Percentiles rank a stretch among this genome's conserved stretches.
These are phyloP conservation scores for Barnardius zonarius DNA, from an alignment of 2,113 vertebrate species.

Conservation along the genomic window DNA sequence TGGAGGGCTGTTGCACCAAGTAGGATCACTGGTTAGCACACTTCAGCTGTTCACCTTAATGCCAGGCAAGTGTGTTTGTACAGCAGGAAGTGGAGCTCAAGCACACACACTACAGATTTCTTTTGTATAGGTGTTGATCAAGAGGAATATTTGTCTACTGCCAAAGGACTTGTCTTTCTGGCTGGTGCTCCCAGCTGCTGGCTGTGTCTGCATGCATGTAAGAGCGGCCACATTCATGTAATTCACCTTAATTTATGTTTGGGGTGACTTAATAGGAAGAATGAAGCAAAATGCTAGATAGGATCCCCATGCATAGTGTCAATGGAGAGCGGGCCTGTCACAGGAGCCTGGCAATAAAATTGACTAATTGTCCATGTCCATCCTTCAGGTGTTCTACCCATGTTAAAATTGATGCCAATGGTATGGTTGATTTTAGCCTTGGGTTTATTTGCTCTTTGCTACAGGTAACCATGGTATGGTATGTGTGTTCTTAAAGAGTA, in stretches of 20 bases:
- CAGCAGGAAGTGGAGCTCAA: background rate
- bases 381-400: background rate
- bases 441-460: conserved; percentile 17
- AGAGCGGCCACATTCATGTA: background rate
- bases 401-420: background rate
- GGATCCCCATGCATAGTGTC: background rate
- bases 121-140: background rate
- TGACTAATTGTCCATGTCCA: background rate
- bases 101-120: background rate
- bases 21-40: background rate
- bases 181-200: background rate
- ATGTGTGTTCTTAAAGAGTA: background rate
- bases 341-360: background rate
- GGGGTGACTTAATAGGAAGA: background rate
- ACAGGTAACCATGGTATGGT: conserved; percentile 10
- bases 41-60: background rate
- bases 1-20: background rate
- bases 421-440: background rate
- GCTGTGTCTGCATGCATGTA: fast-evolving
- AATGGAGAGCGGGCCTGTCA: background rate
- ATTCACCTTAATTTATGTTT: background rate
- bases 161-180: background rate
- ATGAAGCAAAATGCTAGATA: background rate
- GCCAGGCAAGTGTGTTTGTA: background rate
- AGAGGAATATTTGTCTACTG: background rate